Conservation (phyloP, 1,140 invertebrate genomes). For the Pemphigus obesinymphae region DNA sequence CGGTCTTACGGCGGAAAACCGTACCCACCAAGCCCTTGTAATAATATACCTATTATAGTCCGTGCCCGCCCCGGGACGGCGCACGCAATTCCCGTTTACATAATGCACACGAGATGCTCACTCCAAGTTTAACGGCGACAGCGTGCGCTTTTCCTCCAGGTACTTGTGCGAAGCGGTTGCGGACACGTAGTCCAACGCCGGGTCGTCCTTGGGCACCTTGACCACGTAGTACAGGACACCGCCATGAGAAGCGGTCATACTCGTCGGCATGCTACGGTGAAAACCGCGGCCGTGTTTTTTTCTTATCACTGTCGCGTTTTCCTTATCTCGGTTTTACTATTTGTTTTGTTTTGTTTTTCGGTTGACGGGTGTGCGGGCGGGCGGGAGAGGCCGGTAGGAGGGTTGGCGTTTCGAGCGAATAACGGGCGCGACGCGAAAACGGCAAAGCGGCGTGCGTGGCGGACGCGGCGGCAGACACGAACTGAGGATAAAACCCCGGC, state of each 20-base stretch:
- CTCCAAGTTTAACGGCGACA: constrained; percentile 39
- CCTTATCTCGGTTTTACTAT: too few species aligned
- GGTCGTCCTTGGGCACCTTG: constrained; percentile 56
- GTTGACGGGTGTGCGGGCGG: background rate
- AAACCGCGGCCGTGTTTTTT: background rate
- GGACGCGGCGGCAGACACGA: background rate
- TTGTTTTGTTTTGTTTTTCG: too few species aligned
- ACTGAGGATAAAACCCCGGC: background rate
- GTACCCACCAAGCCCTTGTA: too few species aligned
- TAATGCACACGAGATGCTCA: background rate
- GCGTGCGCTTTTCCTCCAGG: constrained; percentile 43
- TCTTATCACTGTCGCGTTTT: too few species aligned
- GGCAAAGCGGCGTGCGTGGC: background rate
- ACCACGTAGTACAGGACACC: constrained; percentile 62
- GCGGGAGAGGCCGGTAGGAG: too few species aligned
- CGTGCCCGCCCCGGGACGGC: too few species aligned
- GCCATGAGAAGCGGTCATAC: constrained; percentile 59
- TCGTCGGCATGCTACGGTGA: constrained; percentile 49
- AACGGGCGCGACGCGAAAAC: background rate
- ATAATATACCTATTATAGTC: too few species aligned
- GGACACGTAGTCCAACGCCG: constrained; percentile 37
- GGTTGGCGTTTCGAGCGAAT: too few species aligned
- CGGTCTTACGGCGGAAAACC: too few species aligned
- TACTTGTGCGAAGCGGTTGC: constrained; percentile 42
- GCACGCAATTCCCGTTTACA: too few species aligned